Evolutionary conservation across 2,113 vertebrate species (phyloP), one percentile per base, ranked within the genome.

Genomic region (Myotis lucifugus): DNA sequence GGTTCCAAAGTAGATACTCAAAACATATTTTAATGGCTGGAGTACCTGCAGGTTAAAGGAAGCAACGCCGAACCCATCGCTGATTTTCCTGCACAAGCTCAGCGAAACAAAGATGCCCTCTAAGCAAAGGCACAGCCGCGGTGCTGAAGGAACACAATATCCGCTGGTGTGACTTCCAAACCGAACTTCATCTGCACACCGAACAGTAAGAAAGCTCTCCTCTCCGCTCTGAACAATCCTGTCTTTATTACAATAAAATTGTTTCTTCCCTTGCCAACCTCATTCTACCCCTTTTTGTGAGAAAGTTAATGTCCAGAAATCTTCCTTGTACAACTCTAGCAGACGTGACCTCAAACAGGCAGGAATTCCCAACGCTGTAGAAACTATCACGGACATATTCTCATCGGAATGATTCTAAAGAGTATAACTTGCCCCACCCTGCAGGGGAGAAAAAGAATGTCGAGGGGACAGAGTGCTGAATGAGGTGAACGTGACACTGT

Each of bases 231-330:
- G 17, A 8, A 18, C 25, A 92, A 69, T 85, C 74, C 74, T 48
- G 84, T 82, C 96, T 96, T 92, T 96, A 94, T 91, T 91, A 95
- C 78, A 74, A 25, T 2, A 82, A 90, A 90, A 88, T 25, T 85
- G 72, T 97, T 90, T 94, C 87, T 97, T 96, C 95, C 61, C 89
- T 82, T 90, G 46, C 93, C 96, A 97, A 94, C 15, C 79, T 89
- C 91, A 95, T 85, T 91, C 81, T 46, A 61, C 66, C 12, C 54
- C 52, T 14, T 70, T 91, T 29, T 34, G 73, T 78, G 92, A 70
- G 73, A 83, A 83, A 96, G 56, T 78, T 82, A 69, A 86, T 76
- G 78, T 93, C 90, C 95, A 97, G 82, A 96, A 92, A 93, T 73
- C 29, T 88, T 96, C 86, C 40, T 88, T 96, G 97, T 89, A 96